Conservation (phyloP, 2,113 vertebrate genomes). For the Centropus bengalensis region DNA sequence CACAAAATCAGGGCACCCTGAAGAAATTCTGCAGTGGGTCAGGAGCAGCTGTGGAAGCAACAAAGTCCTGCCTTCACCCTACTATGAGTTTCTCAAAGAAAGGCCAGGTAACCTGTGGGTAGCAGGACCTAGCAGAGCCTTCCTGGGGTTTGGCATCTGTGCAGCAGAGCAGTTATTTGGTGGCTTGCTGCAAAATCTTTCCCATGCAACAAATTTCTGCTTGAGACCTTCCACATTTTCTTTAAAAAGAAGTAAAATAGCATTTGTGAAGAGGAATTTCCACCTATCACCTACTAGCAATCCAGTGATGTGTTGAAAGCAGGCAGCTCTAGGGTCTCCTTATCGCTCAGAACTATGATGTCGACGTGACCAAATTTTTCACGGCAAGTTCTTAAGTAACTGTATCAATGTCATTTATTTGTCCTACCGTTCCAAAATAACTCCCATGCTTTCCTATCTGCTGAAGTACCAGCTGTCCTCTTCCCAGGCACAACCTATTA, state of each 20-base stretch:
- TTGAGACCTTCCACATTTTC: not conserved
- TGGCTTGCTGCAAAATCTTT: not conserved
- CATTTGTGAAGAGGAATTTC: not conserved
- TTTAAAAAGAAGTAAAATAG: not conserved
- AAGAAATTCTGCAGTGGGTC: not conserved
- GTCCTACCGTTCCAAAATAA: not conserved
- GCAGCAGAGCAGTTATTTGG: not conserved
- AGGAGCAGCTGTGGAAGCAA: not conserved
- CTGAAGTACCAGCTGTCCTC: not conserved
- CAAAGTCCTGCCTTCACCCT: not conserved
- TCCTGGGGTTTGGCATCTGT: not conserved
- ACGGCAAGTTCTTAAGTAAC: not conserved
- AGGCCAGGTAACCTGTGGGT: not conserved
- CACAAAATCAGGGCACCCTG: not conserved
- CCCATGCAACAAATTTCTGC: not conserved
- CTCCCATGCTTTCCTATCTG: not conserved
- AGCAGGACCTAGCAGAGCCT: not conserved
- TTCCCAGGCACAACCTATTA: not conserved
- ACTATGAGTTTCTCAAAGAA: not conserved
- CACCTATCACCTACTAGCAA: accelerated
- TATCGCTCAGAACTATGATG: not conserved
- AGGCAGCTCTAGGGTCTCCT: not conserved
- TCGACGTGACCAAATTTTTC: not conserved
- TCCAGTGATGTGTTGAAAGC: not conserved
- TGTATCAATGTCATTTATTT: not conserved